A percentile compares a stretch with the other conserved stretches of the same genome.
These are phyloP conservation scores for Dendrolimus punctatus DNA, from an alignment of 1,140 invertebrate species.

Conservation along the genomic window DNA sequence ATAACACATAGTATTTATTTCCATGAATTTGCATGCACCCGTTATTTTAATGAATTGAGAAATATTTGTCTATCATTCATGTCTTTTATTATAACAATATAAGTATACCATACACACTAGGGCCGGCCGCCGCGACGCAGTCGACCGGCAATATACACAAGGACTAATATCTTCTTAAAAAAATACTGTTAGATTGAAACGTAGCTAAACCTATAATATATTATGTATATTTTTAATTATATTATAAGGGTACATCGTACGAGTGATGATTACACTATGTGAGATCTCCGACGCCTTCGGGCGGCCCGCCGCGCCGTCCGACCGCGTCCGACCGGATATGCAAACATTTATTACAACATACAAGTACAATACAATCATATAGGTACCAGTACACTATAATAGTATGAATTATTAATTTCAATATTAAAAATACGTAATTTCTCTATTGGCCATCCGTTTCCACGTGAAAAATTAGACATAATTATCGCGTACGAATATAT, in stretches of 20 bases:
- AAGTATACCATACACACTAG: slow-evolving; percentile 66
- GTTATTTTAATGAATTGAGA: slow-evolving; percentile 67
- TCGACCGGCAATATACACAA: slow-evolving; percentile 62
- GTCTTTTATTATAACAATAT: slow-evolving; percentile 64
- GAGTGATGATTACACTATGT: slow-evolving; percentile 65
- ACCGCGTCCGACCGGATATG: slow-evolving; percentile 64
- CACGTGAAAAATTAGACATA: slow-evolving; percentile 67
- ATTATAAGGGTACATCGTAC: slow-evolving; percentile 63
- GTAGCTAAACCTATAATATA: slow-evolving; percentile 67
- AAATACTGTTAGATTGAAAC: slow-evolving; percentile 72
- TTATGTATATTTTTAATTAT: slow-evolving; percentile 62
- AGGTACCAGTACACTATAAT: slow-evolving; percentile 47
- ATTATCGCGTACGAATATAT: slow-evolving; percentile 66
- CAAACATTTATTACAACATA: slow-evolving; percentile 55
- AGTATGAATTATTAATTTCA: slow-evolving; percentile 63
- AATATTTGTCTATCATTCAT: slow-evolving; percentile 67
- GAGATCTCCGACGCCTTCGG: slow-evolving; percentile 63
- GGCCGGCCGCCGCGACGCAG: slow-evolving; percentile 44
- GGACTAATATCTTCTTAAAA: slow-evolving; percentile 72
- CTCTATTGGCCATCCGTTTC: slow-evolving; percentile 65
- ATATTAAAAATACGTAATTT: slow-evolving; percentile 72
- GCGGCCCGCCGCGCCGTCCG: slow-evolving; percentile 54
- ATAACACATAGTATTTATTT: slow-evolving; percentile 67
- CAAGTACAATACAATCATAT: slow-evolving; percentile 50
- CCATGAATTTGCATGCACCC: slow-evolving; percentile 68